Evolutionary conservation across 2,888 invertebrate species (phyloP).

Genomic region (Orchesella flavescens): DNA sequence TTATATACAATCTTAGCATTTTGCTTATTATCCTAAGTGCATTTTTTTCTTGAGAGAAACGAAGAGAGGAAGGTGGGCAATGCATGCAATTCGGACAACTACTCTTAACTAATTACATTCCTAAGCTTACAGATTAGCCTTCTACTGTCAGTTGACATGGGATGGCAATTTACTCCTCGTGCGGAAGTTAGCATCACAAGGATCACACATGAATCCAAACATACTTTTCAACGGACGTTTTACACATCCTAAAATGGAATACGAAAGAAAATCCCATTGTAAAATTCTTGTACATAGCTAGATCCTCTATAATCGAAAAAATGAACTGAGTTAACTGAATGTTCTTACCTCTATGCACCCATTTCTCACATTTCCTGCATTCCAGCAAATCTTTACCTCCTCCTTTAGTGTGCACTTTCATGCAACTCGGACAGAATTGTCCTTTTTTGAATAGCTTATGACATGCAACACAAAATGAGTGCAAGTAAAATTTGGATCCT

Average conservation of each 20-base stretch:
- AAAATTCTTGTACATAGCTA: no score
- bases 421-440: constrained; percentile 83
- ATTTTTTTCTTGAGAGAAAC: no score
- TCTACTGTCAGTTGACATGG: constrained; percentile 50
- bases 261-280: no score
- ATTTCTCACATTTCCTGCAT: constrained; percentile 77
- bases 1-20: no score
- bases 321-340: no score
- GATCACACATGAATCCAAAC: constrained; percentile 72
- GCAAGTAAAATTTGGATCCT: constrained; percentile 75
- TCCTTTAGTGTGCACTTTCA: constrained; percentile 77
- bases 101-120: no score
- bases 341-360: constrained; percentile 76
- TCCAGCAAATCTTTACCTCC: constrained; percentile 75
- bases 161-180: constrained; percentile 66
- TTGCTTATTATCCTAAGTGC: no score
- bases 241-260: constrained; percentile 69
- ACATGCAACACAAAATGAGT: constrained; percentile 81
- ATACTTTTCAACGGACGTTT: constrained; percentile 67
- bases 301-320: neutral
- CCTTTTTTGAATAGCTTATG: constrained; percentile 82
- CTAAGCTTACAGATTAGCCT: no score
- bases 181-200: constrained; percentile 69
- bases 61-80: no score
- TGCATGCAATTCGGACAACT: no score